Percentiles rank a stretch among this genome's conserved stretches.
These are phyloP conservation scores for Phylloscopus collybita DNA, from an alignment of 2,797 vertebrate species.

Conservation along the genomic window DNA sequence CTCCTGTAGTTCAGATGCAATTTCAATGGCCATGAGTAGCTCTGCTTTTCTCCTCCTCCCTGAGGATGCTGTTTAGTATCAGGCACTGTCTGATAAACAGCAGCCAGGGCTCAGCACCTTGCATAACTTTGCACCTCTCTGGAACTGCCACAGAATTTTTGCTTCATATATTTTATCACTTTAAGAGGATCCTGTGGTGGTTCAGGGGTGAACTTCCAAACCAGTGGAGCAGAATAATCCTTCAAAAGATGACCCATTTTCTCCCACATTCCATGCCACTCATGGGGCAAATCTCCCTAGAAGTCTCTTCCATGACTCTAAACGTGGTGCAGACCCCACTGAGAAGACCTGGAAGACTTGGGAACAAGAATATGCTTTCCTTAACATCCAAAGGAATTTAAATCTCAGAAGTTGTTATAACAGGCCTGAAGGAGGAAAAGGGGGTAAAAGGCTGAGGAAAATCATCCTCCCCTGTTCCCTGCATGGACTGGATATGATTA, in stretches of 20 bases:
- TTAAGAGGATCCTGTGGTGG: neutral
- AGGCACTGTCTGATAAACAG: neutral
- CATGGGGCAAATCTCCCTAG: neutral
- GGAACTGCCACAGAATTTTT: neutral
- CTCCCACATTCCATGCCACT: neutral
- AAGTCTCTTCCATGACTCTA: neutral
- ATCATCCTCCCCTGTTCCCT: neutral
- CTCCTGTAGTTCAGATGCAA: neutral
- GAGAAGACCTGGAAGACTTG: neutral
- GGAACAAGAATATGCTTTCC: neutral
- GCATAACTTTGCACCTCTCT: neutral
- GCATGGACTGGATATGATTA: neutral
- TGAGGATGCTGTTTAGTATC: neutral
- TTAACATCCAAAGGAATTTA: neutral
- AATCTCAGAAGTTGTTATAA: neutral
- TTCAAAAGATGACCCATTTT: neutral
- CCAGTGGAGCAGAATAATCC: neutral
- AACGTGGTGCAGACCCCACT: too few relatives aligned
- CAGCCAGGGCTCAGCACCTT: neutral
- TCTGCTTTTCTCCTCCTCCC: neutral
- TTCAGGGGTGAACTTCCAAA: neutral
- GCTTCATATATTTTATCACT: neutral
- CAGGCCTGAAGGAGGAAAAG: neutral
- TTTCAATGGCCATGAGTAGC: neutral
- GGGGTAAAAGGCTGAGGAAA: neutral